Percentiles rank a stretch among this genome's conserved stretches.
phyloP scores from a whole-genome alignment of 2,113 vertebrate species.

The Brevimyrus niger region DNA sequence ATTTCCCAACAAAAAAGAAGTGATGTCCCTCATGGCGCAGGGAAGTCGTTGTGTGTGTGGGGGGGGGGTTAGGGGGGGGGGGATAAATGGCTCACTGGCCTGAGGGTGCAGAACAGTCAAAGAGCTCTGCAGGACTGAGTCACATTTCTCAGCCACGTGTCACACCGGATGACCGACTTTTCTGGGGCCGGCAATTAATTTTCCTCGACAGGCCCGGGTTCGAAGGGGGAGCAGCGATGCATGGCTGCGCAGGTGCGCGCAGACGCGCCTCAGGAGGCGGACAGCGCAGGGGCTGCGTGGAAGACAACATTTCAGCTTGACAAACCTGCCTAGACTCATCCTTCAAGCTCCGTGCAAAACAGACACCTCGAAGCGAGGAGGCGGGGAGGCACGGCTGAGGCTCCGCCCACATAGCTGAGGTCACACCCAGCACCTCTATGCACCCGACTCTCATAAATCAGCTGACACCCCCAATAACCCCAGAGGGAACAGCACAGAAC shows the following conservation, averaged over 20 bases:
- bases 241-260: not conserved
- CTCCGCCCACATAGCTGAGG: not conserved
- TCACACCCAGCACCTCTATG: not conserved
- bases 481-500: not conserved
- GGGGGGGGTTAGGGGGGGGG: not conserved
- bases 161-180: not conserved
- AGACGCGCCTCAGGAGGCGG: not conserved
- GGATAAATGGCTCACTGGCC: not conserved
- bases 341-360: not conserved
- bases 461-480: not conserved
- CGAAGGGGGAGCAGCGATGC: not conserved
- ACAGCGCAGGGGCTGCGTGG: not conserved
- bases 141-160: not conserved
- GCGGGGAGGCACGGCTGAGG: not conserved
- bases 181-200: not conserved
- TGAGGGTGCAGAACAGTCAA: not conserved
- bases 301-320: not conserved
- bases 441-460: not conserved
- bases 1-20: too few relatives aligned
- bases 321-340: conserved; percentile 14
- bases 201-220: not conserved
- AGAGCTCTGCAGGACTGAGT: not conserved
- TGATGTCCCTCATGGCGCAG: too few relatives aligned
- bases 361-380: not conserved
- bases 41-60: too few relatives aligned